phyloP scores from a whole-genome alignment of 1,140 invertebrate species.

The Pollicipes pollicipes region DNA sequence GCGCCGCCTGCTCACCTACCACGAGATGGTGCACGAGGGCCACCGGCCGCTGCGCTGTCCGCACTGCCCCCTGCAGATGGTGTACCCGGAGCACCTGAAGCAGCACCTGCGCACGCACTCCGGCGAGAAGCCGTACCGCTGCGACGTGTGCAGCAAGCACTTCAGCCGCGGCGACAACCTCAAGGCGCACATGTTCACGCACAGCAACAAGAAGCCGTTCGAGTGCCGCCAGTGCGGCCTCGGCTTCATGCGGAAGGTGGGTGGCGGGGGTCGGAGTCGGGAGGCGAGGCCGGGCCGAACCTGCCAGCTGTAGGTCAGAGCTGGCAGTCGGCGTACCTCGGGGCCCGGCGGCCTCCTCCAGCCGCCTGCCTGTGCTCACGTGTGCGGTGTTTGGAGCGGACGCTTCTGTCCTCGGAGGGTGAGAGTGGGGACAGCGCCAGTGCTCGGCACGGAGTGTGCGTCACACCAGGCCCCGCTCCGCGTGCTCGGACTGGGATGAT shows the following conservation, averaged over 20 bases:
- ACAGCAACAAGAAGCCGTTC: conserved; percentile 69
- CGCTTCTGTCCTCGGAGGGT: no score
- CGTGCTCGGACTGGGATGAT: no score
- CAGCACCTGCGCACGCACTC: conserved; percentile 62
- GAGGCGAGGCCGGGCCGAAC: no score
- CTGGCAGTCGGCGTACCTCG: no score
- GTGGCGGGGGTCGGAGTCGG: neutral
- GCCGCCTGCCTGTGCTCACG: no score
- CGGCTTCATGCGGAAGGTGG: conserved; percentile 56
- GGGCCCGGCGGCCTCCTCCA: no score
- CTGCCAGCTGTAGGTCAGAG: no score
- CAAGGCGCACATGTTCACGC: conserved; percentile 64
- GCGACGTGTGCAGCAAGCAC: conserved; percentile 68
- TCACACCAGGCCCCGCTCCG: no score
- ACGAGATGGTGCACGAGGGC: conserved; percentile 62
- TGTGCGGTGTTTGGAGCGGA: no score
- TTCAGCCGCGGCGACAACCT: conserved; percentile 67
- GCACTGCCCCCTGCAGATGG: conserved; percentile 53
- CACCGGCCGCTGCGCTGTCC: conserved; percentile 55
- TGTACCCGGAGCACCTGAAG: conserved; percentile 65
- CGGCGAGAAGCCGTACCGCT: conserved; percentile 55
- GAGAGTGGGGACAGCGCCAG: no score
- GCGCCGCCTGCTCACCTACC: conserved; percentile 52
- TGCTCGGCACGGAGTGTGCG: no score
- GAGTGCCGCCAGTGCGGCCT: conserved; percentile 59